Evolutionary conservation across 2,113 vertebrate species (phyloP), one percentile per base, ranked within the genome.

Genomic region (Merops nubicus): DNA sequence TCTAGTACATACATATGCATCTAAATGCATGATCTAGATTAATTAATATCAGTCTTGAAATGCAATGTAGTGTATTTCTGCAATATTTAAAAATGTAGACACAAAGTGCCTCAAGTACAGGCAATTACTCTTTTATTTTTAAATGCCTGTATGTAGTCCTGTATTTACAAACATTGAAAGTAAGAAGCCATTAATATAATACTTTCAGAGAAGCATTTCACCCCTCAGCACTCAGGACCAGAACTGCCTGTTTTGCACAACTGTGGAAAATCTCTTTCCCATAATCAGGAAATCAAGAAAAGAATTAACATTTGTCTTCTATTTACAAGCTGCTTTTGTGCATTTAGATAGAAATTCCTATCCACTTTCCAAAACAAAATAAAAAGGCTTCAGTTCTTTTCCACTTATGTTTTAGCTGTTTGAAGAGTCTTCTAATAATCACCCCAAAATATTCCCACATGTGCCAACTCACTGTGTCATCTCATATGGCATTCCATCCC

Each of bases 371-470:
- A 60, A 88, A 83, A 63, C 8, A 74, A 91, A 65, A 56, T 12
- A 5, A 53, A 36, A 54, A 42, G 57, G 53, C 25, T n/a, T 7
- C 76, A n/a, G 11, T 81, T 64, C 38, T 76, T 85, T 86, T 47
- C 80, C 85, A 33, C 67, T 94, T 67, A 16, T 15, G 25, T 74
- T 91, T 93, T 76, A 83, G 50, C 50, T 64, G 67, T 34, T 74
- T 79, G 33, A 74, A 90, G 20, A 40, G 72, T 38, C 56, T 86
- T 91, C 72, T 78, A 69, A 91, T 88, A 88, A 91, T 64, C 9
- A 4, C 65, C 63, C 73, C 51, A 75, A 97, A 96, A 92, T 77
- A 95, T 60, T 93, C 83, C 91, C 91, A 92, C 53, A 85, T 87
- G 93, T 89, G 74, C 83, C 50, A 11, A 12, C 20, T 86, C 75